Evolutionary conservation across 64 coral and sea anemone genomes (phyloP).

Genomic region (Montipora efflorescens): DNA sequence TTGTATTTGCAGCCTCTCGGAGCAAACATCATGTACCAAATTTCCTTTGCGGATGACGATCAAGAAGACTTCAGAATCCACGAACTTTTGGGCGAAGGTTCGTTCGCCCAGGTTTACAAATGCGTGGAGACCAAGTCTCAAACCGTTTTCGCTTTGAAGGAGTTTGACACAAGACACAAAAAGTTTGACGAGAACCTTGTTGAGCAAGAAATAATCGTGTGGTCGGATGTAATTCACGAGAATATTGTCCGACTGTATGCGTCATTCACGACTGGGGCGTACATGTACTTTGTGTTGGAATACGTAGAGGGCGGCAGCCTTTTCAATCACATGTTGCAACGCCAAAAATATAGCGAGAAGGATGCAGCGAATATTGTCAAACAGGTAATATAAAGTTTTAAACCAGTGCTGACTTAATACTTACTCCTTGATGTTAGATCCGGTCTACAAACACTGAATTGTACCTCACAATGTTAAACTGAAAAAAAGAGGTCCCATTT

Average conservation of each 20-base stretch:
- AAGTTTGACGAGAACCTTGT: conserved; percentile 78
- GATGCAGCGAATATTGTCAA: conserved; percentile 79
- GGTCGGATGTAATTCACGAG: conserved; percentile 83
- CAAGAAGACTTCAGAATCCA: conserved; percentile 83
- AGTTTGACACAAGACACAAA: conserved; percentile 84
- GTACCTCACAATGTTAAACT: no score
- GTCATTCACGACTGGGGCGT: conserved; percentile 70
- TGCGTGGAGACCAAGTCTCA: conserved; percentile 82
- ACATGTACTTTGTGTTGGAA: conserved; percentile 92
- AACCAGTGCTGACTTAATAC: background rate
- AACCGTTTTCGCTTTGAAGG: conserved; percentile 87
- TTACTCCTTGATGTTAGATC: background rate
- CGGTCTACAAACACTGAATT: background rate
- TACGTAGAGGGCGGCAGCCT: conserved; percentile 77
- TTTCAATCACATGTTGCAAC: conserved; percentile 78
- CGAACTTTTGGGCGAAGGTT: conserved; percentile 87
- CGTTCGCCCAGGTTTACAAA: conserved; percentile 90
- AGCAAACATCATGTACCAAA: conserved; percentile 1
- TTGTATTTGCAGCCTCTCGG: background rate
- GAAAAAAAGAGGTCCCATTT: no score
- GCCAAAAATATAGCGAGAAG: conserved; percentile 84
- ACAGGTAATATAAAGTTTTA: conserved; percentile 65
- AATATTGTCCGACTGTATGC: conserved; percentile 85
- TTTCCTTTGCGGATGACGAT: conserved; percentile 39
- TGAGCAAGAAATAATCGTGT: conserved; percentile 78